Base-by-base conservation (phyloP, 2,888 invertebrate genomes). In the Molorchus minor region DNA sequence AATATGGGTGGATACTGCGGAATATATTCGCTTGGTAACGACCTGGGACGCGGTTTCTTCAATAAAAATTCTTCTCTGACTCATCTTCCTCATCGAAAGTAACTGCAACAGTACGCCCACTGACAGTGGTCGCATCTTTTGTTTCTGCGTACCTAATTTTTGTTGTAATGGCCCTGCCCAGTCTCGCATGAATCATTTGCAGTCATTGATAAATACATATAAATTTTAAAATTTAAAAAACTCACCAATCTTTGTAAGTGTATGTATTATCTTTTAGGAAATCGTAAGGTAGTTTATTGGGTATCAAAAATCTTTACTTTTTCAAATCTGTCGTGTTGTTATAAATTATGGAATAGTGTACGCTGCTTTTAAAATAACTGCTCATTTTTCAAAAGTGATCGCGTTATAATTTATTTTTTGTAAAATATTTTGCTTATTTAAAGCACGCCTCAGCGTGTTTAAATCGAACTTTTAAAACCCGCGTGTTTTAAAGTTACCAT, bases 21-120 rank as follows among this genome's bases (percentile, higher is more conserved):
- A 21, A 13, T n/a, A 33, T 25, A 40, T 40, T 16, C 40, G 40
- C 40, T 19, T 20, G 2, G 19, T 19, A 40, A 40, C 40, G 19
- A 19, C 17, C 19, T 12, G 8, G 25, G 13, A 25, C 57, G 56
- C 62, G 58, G 59, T 60, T 47, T 19, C 33, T 29, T 35, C 7
- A 36, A 19, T 29, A 46, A 55, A 35, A 45, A 17, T 3, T 41
- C 41, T 13, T 19, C 15, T 12, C 15, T 54, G 54, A 33, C 17
- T 33, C 30, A 21, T 43, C 41, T 44, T 44, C 30, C 17, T 54
- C 54, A 29, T 46, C 35, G 17, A 12, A 33, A 46, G 33, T 17
- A 33, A 33, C 46, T 12, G 43, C 25, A 43, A 4, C 16, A 16
- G 16, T 7, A 17, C 43, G 21, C 43, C 43, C 43, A 43, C 43